phyloP scores from a whole-genome alignment of 2,113 vertebrate genomes.

The Toxotes jaculatrix region DNA sequence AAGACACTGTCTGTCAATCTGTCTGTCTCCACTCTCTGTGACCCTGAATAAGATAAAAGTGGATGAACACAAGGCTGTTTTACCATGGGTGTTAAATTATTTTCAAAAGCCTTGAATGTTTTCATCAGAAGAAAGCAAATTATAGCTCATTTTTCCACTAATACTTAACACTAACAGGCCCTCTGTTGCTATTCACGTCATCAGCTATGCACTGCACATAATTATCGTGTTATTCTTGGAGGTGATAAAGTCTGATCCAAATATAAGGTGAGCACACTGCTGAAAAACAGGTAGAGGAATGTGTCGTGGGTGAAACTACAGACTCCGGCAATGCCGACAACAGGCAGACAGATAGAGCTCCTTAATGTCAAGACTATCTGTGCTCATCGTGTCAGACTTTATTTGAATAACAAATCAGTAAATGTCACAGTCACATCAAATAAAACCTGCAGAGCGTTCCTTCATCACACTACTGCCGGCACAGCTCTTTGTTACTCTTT shows the following conservation, averaged over 20 bases:
- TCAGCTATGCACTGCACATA: neutral
- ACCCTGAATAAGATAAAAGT: conserved; percentile 15
- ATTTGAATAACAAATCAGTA: conserved; percentile 70
- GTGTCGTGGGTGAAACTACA: neutral
- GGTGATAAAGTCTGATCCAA: neutral
- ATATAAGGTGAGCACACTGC: neutral
- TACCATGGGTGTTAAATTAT: neutral
- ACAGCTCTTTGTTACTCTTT: conserved; percentile 29
- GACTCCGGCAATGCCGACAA: neutral
- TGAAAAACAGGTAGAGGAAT: neutral
- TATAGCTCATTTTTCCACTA: neutral
- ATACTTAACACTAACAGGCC: neutral
- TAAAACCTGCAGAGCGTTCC: conserved; percentile 32
- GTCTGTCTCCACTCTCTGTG: too few species aligned
- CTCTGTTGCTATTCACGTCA: neutral
- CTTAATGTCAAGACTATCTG: conserved; percentile 51
- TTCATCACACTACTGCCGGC: conserved; percentile 22
- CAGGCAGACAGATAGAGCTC: conserved; percentile 17
- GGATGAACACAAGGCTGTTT: neutral
- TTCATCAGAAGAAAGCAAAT: neutral
- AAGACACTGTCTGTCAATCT: neutral
- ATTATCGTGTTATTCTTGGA: conserved; percentile 34
- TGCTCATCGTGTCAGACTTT: conserved; percentile 59
- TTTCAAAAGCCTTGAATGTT: neutral
- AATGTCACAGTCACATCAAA: conserved; percentile 53